A percentile compares a stretch with the other conserved stretches of the same genome.
Conservation (phyloP, 2,888 invertebrate genomes). For the Apodemia duryi region DNA sequence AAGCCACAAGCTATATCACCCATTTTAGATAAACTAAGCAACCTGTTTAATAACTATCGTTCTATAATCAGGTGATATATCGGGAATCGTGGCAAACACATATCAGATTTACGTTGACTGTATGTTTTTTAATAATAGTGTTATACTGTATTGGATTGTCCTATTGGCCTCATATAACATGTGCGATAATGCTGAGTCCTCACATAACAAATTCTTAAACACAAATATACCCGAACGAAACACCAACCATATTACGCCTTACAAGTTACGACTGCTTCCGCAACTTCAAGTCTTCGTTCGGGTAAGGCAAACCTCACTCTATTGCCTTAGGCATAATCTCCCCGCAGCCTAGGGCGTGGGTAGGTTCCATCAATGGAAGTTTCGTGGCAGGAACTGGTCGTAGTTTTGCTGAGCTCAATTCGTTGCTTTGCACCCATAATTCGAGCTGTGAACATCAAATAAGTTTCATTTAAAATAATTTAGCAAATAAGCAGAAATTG, state of each 20-base stretch:
- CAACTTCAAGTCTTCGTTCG: constrained; percentile 44
- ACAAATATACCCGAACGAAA: constrained; percentile 30
- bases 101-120: too few species aligned
- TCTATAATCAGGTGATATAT: too few species aligned
- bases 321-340: constrained; percentile 48
- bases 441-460: constrained; percentile 57
- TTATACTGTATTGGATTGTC: too few species aligned
- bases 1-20: too few species aligned
- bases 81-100: too few species aligned
- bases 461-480: not conserved
- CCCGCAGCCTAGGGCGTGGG: constrained; percentile 52
- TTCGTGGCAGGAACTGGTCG: constrained; percentile 41
- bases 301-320: constrained; percentile 54
- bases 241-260: constrained; percentile 27
- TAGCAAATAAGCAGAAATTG: too few species aligned
- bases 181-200: too few species aligned
- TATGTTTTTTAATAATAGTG: too few species aligned
- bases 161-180: too few species aligned
- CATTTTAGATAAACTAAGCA: too few species aligned
- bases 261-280: constrained; percentile 40
- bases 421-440: constrained; percentile 74
- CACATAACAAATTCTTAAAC: constrained; percentile 22
- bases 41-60: too few species aligned
- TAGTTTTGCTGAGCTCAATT: constrained; percentile 67
- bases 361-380: constrained; percentile 37